phyloP scores from a whole-genome alignment of 2,888 invertebrate genomes.

The Anarsia innoxiella region DNA sequence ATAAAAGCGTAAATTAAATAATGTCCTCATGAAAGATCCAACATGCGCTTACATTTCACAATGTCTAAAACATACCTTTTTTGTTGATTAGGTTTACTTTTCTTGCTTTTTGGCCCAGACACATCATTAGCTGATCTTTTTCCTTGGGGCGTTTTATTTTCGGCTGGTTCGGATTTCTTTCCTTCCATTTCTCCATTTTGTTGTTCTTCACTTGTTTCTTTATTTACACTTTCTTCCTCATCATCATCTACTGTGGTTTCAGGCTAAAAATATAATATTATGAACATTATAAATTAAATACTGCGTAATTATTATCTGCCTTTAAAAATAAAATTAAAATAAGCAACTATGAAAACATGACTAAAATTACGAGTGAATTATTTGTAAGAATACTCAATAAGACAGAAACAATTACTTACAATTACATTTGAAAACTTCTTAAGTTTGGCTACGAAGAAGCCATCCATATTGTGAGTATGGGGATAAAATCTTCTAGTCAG shows the following conservation, averaged over 20 bases:
- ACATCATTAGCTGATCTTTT: conserved; percentile 38
- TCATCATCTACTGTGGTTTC: conserved; percentile 61
- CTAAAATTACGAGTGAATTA: conserved; percentile 4
- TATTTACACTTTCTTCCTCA: conserved; percentile 38
- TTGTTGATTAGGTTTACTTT: conserved; percentile 32
- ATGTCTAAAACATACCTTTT: too few species aligned
- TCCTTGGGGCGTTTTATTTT: conserved; percentile 22
- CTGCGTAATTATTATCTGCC: too few species aligned
- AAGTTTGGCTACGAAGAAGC: conserved; percentile 98
- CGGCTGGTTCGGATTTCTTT: conserved; percentile 18
- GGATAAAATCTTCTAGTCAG: conserved; percentile 95
- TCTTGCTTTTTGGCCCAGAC: conserved; percentile 41
- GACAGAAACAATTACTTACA: conserved; percentile 41
- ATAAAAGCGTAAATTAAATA: not conserved
- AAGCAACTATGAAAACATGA: not conserved
- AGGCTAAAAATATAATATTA: conserved; percentile 41
- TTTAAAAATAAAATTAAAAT: too few species aligned
- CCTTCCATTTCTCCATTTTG: conserved; percentile 42
- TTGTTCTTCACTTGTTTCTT: conserved; percentile 28
- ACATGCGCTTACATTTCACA: too few species aligned
- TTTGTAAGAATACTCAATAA: not conserved
- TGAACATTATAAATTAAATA: conserved; percentile 1
- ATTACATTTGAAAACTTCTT: conserved; percentile 94
- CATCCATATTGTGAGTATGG: conserved; percentile 99
- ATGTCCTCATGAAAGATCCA: too few species aligned